phyloP scores from a whole-genome alignment of 2,113 vertebrate species.

The Erythrocercus mccallii region DNA sequence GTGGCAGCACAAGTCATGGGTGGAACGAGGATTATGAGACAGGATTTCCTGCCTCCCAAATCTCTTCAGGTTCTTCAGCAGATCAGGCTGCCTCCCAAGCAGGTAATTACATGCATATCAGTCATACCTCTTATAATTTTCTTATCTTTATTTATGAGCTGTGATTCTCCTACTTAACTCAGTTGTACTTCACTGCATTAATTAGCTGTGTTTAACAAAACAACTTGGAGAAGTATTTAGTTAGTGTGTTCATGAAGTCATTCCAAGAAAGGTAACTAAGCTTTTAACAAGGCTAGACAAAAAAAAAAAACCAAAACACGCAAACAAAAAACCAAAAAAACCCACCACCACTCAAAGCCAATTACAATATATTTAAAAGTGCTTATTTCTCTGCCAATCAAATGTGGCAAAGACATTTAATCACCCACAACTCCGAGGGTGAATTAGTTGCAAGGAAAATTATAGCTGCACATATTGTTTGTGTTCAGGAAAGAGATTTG shows the following conservation, averaged over 20 bases:
- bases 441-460: slow-evolving; percentile 18
- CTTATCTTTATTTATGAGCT: slow-evolving; percentile 40
- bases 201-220: slow-evolving; percentile 1
- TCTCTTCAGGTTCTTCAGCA: slow-evolving; percentile 28
- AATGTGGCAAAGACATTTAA: neutral
- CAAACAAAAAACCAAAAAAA: neutral
- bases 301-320: neutral
- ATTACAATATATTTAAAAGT: neutral
- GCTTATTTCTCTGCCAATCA: neutral
- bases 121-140: slow-evolving; percentile 24
- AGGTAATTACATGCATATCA: slow-evolving; percentile 25
- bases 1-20: neutral
- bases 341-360: no score
- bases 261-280: neutral
- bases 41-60: slow-evolving; percentile 30
- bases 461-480: neutral
- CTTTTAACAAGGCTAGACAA: neutral
- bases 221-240: neutral
- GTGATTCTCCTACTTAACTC: neutral
- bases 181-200: neutral
- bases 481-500: neutral
- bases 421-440: neutral
- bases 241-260: neutral
- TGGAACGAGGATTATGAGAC: neutral
- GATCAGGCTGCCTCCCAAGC: neutral